Evolutionary conservation across 2,113 vertebrate genomes (phyloP).

Genomic region (Cercopithecus mona): DNA sequence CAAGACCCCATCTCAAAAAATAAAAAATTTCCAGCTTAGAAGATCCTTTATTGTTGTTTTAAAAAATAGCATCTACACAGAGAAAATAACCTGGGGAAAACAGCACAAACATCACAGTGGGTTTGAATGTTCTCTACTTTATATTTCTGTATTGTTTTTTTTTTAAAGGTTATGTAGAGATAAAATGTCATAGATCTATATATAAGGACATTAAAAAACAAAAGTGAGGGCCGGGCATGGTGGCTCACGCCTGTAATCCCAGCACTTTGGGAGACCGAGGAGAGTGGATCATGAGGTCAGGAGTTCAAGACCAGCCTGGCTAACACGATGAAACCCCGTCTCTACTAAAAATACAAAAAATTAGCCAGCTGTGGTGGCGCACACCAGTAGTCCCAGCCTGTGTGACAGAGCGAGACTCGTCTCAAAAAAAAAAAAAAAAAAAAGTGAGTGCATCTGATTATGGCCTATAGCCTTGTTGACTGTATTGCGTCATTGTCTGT

Average conservation of each 20-base stretch:
- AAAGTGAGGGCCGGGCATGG: too few relatives aligned
- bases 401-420: too few relatives aligned
- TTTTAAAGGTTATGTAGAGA: neutral
- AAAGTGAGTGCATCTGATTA: neutral
- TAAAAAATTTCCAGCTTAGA: neutral
- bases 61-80: neutral
- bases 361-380: too few relatives aligned
- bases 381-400: too few relatives aligned
- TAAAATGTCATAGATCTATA: neutral
- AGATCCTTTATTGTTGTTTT: neutral
- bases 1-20: neutral
- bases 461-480: neutral
- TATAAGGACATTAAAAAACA: neutral
- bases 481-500: fast-evolving
- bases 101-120: neutral
- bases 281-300: too few relatives aligned
- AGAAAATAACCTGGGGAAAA: neutral
- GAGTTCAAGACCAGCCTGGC: too few relatives aligned
- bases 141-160: neutral
- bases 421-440: neutral
- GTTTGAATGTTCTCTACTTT: neutral
- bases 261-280: too few relatives aligned
- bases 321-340: too few relatives aligned
- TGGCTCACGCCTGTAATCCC: too few relatives aligned
- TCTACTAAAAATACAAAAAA: too few relatives aligned